Evolutionary conservation across 1,140 invertebrate species (phyloP).

Genomic region (Drosophila carrolli): DNA sequence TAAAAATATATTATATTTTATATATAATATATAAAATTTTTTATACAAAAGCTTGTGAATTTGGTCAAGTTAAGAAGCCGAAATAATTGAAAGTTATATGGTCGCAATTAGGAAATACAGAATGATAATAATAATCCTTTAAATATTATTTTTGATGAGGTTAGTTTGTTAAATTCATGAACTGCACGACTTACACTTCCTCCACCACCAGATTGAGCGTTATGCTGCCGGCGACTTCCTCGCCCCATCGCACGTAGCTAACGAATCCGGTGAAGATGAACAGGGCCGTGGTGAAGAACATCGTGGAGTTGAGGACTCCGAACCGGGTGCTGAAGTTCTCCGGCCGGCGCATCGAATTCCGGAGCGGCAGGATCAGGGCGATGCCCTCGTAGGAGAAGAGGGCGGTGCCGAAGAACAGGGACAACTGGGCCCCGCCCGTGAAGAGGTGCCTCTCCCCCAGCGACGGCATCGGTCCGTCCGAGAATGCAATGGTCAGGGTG

Average conservation of each 20-base stretch:
- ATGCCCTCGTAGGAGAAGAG: conserved; percentile 93
- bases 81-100: no score
- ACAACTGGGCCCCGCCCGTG: conserved; percentile 86
- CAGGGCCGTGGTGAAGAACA: conserved; percentile 88
- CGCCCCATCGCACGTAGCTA: conserved; percentile 90
- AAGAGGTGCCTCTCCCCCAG: conserved; percentile 85
- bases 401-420: conserved; percentile 91
- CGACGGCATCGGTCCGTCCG: conserved; percentile 88
- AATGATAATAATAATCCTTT: no score
- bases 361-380: conserved; percentile 92
- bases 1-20: no score
- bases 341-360: conserved; percentile 94
- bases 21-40: no score
- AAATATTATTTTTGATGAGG: no score
- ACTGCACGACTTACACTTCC: conserved; percentile 71
- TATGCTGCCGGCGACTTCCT: conserved; percentile 87
- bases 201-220: conserved; percentile 87
- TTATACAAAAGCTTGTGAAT: no score
- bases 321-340: conserved; percentile 89
- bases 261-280: conserved; percentile 91
- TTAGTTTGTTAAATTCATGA: neutral
- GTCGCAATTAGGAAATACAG: no score
- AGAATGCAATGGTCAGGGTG: conserved; percentile 89
- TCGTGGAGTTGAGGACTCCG: conserved; percentile 94
- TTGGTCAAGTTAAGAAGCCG: no score